Evolutionary conservation across 2,797 vertebrate genomes (phyloP).

Genomic region (Ctenochaetus hawaiiensis): DNA sequence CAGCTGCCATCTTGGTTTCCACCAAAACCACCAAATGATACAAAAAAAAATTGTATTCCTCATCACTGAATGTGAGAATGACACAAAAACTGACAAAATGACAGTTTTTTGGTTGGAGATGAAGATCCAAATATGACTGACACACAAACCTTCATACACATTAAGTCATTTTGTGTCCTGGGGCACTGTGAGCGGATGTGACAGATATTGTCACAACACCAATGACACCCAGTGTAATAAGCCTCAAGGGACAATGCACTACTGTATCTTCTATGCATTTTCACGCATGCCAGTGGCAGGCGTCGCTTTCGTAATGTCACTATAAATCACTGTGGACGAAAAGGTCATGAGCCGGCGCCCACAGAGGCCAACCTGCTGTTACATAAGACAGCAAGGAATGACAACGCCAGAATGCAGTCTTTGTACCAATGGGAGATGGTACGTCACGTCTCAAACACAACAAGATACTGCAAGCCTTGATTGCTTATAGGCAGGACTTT

Average conservation of each 20-base stretch:
- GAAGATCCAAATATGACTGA: not conserved
- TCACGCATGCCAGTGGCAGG: slow-evolving; percentile 48
- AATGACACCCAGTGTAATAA: not conserved
- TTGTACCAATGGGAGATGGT: slow-evolving; percentile 61
- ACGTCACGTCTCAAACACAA: slow-evolving; percentile 51
- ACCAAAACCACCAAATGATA: not conserved
- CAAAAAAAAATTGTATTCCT: not conserved
- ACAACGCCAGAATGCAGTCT: slow-evolving; percentile 70
- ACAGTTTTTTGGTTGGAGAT: not conserved
- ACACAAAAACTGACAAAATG: not conserved
- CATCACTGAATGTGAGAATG: no score
- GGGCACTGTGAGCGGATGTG: not conserved
- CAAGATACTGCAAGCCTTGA: slow-evolving; percentile 28
- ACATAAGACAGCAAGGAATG: slow-evolving; percentile 57
- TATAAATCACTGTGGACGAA: slow-evolving; percentile 56
- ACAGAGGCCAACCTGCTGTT: slow-evolving; percentile 67
- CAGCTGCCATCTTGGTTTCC: not conserved
- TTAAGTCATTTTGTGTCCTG: slow-evolving; percentile 10
- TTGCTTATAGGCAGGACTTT: slow-evolving; percentile 59
- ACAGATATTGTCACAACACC: slow-evolving; percentile 1
- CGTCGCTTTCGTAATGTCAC: slow-evolving; percentile 60
- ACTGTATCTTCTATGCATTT: slow-evolving; percentile 57
- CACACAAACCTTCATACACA: not conserved
- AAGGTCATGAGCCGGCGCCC: slow-evolving; percentile 68
- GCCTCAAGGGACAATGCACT: slow-evolving; percentile 45